Base-by-base conservation (phyloP, 35 echinoderm and acorn worm species). In the Patiria miniata region DNA sequence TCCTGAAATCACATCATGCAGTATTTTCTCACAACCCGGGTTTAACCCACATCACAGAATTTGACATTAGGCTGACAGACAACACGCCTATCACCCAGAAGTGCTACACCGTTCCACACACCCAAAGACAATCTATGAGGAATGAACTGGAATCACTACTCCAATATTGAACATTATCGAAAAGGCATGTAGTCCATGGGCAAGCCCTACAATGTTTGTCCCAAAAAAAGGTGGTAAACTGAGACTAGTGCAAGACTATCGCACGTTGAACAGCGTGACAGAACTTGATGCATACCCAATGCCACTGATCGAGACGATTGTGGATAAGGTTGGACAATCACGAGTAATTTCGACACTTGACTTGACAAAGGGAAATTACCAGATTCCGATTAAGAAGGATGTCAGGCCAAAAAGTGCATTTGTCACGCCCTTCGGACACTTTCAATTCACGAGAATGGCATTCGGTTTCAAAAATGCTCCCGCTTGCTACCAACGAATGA, bases 241-340 rank as follows among this genome's bases (percentile, higher is more conserved):
- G 22, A 22, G 82, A 32, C 40, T 91, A 22, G 84, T 58, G 52
- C 52, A 39, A 78, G 79, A 92, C 39, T 81, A 37, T 21, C 2
- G 40, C 39, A 23, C 68, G 39, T 51, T 81, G 1, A 86, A 86
- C 56, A 39, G 40, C 1, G 23, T 81, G 36, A 91, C 90, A 1
- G 69, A 79, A 16, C 87, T 92, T 77, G 85, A 92, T 50, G 39
- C 85, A 15, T 88, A 93, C 39, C 40, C 79, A 8, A 93, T 93
- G 84, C 79, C 91, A 14, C 88, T 61, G 28, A 80, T 93, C 38
- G 85, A 93, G 51, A 78, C 82, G 21, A 79, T 87, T 40, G 32
- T 91, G 12, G 90, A 87, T 81, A 68, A 47, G 14, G 56, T 93
- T 10, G 84, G 83, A 17, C 54, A 78, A 14, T 36, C 52, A 26